phyloP scores from a whole-genome alignment of 2,113 vertebrate genomes.

The Eira barbara region DNA sequence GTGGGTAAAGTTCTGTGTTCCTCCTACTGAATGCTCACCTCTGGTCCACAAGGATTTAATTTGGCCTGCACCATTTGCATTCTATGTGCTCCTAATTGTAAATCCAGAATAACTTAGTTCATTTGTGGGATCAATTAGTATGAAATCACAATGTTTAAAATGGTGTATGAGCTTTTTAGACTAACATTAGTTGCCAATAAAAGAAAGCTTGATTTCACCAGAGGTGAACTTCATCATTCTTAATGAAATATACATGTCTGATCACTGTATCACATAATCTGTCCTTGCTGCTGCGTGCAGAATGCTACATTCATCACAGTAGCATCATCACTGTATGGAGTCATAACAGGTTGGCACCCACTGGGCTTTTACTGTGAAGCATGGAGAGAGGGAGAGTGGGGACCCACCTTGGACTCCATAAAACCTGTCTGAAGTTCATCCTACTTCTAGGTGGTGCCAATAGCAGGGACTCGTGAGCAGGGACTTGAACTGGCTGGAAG shows the following conservation, averaged over 20 bases:
- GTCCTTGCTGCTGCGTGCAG: not conserved
- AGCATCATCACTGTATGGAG: fast-evolving
- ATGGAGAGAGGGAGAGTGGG: not conserved
- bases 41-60: not conserved
- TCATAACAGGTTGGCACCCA: fast-evolving
- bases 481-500: too few relatives aligned
- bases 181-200: not conserved
- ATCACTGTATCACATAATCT: fast-evolving
- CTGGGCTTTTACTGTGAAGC: not conserved
- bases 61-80: not conserved
- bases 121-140: not conserved
- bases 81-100: fast-evolving
- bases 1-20: not conserved
- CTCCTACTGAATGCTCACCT: not conserved
- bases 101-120: not conserved
- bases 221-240: not conserved
- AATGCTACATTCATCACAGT: fast-evolving
- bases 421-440: not conserved
- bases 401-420: too few relatives aligned
- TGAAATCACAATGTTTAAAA: not conserved
- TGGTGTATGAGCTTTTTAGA: not conserved
- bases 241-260: not conserved
- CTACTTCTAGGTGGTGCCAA: fast-evolving
- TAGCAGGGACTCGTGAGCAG: not conserved
- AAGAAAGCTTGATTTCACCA: not conserved